These are phyloP conservation scores for Pelodiscus sinensis DNA, from an alignment of 2,113 vertebrate genomes.

Conservation along the genomic window DNA sequence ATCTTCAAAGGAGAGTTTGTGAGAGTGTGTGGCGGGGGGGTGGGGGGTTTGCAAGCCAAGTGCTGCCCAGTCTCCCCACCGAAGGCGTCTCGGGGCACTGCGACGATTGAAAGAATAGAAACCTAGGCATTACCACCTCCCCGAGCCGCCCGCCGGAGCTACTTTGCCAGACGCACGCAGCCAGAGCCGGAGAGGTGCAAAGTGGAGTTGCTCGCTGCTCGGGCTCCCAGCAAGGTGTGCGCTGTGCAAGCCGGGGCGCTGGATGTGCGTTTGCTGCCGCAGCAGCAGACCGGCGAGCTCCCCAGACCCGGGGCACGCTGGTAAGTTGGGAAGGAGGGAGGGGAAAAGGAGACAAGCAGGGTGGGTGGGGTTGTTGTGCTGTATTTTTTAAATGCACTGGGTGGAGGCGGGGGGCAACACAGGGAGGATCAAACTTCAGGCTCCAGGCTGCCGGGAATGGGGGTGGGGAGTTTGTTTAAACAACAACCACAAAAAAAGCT, in stretches of 20 bases:
- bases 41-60: background rate
- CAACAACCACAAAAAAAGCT: background rate
- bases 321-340: background rate
- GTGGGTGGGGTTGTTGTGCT: background rate
- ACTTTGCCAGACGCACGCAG: background rate
- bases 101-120: background rate
- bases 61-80: background rate
- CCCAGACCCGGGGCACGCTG: background rate
- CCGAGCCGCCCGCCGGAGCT: background rate
- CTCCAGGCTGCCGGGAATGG: background rate
- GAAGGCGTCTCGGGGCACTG: background rate
- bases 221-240: conserved; percentile 31
- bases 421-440: background rate
- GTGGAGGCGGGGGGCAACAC: background rate
- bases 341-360: background rate
- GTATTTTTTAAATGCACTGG: background rate
- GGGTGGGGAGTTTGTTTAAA: background rate
- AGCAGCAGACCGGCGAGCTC: background rate
- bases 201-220: background rate
- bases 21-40: background rate
- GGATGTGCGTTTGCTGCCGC: background rate
- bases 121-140: background rate
- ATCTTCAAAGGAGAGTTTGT: background rate
- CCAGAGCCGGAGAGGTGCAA: background rate
- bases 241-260: background rate